phyloP scores from a whole-genome alignment of 2,113 vertebrate species.

The Percina caprodes region DNA sequence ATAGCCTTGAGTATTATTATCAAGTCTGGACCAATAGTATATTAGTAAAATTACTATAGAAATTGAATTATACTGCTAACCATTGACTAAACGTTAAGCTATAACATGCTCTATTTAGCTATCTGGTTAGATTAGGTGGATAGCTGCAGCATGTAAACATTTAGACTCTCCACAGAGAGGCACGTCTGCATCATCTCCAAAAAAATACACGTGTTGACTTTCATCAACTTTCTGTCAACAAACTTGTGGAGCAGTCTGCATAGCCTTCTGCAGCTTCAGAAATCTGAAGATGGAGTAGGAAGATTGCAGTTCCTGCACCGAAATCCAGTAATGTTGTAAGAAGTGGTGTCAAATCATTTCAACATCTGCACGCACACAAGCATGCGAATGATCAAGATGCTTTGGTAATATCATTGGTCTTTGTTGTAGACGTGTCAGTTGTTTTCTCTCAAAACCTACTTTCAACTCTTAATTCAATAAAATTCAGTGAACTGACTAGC shows the following conservation, averaged over 20 bases:
- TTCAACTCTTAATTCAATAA: not conserved
- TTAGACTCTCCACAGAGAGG: not conserved
- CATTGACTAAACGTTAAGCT: not conserved
- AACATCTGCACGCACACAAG: not conserved
- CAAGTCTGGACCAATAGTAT: not conserved
- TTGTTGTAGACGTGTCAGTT: not conserved
- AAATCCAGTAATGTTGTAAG: constrained; percentile 15
- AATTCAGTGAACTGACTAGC: not conserved
- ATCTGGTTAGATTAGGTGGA: not conserved
- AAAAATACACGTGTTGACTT: constrained; percentile 12
- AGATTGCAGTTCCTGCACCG: not conserved
- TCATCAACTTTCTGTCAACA: constrained; percentile 33
- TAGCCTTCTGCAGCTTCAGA: constrained; percentile 9
- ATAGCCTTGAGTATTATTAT: not conserved
- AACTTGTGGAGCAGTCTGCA: constrained; percentile 2
- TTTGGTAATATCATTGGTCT: not conserved
- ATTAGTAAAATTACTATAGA: not conserved
- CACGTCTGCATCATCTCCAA: not conserved
- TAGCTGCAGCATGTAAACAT: not conserved
- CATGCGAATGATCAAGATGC: not conserved
- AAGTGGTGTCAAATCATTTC: not conserved
- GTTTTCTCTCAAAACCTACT: constrained; percentile 7
- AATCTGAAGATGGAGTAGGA: not conserved
- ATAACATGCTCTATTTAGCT: not conserved
- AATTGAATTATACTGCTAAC: not conserved